phyloP scores from a whole-genome alignment of 2,797 vertebrate species.

The Enteromius anoplus region DNA sequence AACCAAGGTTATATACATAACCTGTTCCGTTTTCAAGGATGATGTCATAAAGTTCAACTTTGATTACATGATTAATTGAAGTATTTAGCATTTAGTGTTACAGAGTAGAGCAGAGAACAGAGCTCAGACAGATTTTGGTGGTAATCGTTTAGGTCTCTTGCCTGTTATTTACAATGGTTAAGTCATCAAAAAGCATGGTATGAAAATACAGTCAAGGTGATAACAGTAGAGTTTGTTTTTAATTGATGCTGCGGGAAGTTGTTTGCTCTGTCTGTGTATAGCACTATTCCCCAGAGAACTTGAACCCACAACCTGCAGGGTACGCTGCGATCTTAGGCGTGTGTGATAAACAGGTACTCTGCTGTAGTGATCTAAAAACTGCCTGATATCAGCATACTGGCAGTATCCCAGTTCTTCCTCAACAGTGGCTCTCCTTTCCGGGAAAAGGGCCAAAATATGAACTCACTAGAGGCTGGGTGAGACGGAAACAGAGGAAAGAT shows the following conservation, averaged over 20 bases:
- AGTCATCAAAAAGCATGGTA: neutral
- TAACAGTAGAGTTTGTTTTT: constrained; percentile 21
- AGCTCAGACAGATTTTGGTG: neutral
- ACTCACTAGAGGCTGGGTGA: constrained; percentile 67
- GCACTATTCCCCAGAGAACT: constrained; percentile 51
- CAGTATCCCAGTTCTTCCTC: constrained; percentile 67
- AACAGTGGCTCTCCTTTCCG: constrained; percentile 69
- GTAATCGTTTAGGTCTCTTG: neutral
- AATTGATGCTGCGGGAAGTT: constrained; percentile 42
- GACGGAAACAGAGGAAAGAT: constrained; percentile 53
- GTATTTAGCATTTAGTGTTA: neutral
- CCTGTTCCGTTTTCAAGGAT: neutral
- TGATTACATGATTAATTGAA: too few species aligned
- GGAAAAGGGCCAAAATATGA: constrained; percentile 74
- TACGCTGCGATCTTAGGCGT: constrained; percentile 56
- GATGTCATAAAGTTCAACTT: neutral
- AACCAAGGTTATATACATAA: too few species aligned
- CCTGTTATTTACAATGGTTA: neutral
- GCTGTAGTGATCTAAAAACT: constrained; percentile 68
- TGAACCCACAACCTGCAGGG: constrained; percentile 51
- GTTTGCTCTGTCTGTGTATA: constrained; percentile 27
- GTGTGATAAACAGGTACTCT: constrained; percentile 64
- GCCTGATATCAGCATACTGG: constrained; percentile 68
- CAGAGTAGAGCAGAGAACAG: neutral
- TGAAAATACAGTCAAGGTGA: constrained; percentile 32